phyloP scores from a whole-genome alignment of 2,888 invertebrate genomes.

The Caenorhabditis sp. region DNA sequence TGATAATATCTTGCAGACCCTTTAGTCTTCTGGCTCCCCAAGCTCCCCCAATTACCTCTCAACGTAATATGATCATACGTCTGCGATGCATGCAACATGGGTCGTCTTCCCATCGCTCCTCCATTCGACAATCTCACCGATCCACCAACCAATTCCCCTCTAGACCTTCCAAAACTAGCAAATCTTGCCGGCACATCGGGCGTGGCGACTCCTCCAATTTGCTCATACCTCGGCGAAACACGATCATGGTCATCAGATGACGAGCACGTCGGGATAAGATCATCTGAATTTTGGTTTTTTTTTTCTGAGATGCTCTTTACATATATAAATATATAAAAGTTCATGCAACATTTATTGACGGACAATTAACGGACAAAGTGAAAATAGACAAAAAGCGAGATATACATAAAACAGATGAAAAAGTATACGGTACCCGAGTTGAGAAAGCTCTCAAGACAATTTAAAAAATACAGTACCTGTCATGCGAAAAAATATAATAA shows the following conservation, averaged over 20 bases:
- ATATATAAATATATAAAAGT: too few species aligned
- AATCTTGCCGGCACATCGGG: slow-evolving; percentile 3
- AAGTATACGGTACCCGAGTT: too few species aligned
- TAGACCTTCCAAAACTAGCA: neutral
- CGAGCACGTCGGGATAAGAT: slow-evolving; percentile 51
- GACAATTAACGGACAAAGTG: slow-evolving; percentile 5
- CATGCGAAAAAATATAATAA: too few species aligned
- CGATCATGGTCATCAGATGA: slow-evolving; percentile 54
- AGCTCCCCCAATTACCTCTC: neutral
- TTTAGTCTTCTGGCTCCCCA: too few species aligned
- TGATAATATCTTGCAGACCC: too few species aligned
- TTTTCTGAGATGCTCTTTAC: neutral
- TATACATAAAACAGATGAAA: too few species aligned
- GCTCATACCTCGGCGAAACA: neutral
- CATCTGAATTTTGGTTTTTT: slow-evolving; percentile 22
- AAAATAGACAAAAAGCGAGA: slow-evolving; percentile 1
- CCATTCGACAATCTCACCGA: slow-evolving; percentile 23
- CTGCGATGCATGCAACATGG: slow-evolving; percentile 8
- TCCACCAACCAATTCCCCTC: slow-evolving; percentile 39
- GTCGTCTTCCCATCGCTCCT: slow-evolving; percentile 6
- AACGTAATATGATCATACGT: slow-evolving; percentile 12
- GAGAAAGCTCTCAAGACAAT: too few species aligned
- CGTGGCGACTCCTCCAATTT: neutral
- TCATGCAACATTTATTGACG: slow-evolving; percentile 5
- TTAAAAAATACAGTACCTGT: too few species aligned